phyloP scores from a whole-genome alignment of 2,888 invertebrate species.

The Gari tellinella region DNA sequence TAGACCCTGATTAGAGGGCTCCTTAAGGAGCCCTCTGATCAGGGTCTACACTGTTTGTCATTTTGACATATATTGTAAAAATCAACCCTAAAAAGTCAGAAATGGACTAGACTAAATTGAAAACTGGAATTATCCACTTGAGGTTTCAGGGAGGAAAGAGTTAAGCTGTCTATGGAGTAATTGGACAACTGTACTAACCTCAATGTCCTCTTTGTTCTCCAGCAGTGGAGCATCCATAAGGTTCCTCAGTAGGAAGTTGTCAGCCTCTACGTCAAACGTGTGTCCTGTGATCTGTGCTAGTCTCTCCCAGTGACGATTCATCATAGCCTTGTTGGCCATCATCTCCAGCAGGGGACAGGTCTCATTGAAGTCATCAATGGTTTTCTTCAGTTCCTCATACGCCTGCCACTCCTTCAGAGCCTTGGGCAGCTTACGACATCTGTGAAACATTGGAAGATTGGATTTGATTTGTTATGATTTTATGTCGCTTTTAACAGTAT shows the following conservation, averaged over 20 bases:
- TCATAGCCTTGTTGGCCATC: slow-evolving; percentile 99
- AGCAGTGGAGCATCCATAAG: slow-evolving; percentile 97
- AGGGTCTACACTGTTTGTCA: no score
- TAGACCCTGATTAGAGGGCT: no score
- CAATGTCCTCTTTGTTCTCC: slow-evolving; percentile 97
- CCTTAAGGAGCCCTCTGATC: no score
- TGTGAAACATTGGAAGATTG: no score
- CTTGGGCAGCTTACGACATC: slow-evolving; percentile 97
- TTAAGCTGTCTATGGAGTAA: no score
- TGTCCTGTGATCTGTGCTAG: slow-evolving; percentile 96
- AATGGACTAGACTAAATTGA: no score
- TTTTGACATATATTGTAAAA: no score
- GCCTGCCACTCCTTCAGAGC: slow-evolving; percentile 97
- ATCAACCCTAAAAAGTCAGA: no score
- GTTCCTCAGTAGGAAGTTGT: slow-evolving; percentile 96
- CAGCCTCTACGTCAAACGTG: slow-evolving; percentile 95
- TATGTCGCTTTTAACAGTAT: no score
- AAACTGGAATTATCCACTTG: no score
- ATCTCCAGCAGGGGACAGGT: slow-evolving; percentile 97
- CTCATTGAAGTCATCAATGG: slow-evolving; percentile 98
- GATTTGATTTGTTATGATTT: no score
- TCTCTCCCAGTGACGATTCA: slow-evolving; percentile 97
- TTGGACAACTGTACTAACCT: slow-evolving; percentile 86
- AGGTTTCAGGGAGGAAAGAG: no score
- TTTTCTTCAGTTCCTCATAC: slow-evolving; percentile 97